Base-by-base conservation (phyloP, 2,888 invertebrate species). In the Diaphora mendica region DNA sequence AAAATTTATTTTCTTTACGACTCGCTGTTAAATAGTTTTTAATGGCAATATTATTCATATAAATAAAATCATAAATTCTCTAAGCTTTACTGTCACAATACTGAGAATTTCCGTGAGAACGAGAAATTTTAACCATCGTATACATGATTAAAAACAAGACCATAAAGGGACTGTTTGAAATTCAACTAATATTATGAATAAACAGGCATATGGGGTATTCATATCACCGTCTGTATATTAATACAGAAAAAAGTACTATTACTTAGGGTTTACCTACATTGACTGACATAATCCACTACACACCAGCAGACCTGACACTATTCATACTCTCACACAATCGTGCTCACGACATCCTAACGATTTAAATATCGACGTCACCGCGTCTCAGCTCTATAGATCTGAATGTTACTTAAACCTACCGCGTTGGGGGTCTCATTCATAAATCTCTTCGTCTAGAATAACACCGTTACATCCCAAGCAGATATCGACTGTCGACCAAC, bases 391-490 rank as follows among this genome's bases (percentile, higher is more conserved):
- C 88, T 88, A 89, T 77, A 80, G 82, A 85, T 88, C 82, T 80
- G 75, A 88, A 85, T 85, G 87, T 83, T 82, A 80, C 79, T 83
- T 81, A 86, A 87, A 91, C 92, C 89, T 90, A 91, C 92, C 90
- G 91, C 91, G 86, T 85, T 86, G 87, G 79, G 84, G 86, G 85
- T 84, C 89, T 89, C 91, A 92, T 94, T 94, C 93, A 94, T 94
- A 94, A 94, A 92, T 91, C 89, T 89, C 84, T 85, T 82, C 83
- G 85, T 86, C 79, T 75, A 76, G 83, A 86, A 89, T 90, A 90
- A 88, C 90, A 92, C 93, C 91, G 91, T 92, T 92, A 93, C 91
- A 90, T 89, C 91, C 88, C 89, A 85, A 86, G 87, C 86, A 87
- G 88, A 89, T 91, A 91, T 89, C 90, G 89, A 89, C 86, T 89